Conservation (phyloP, 1,140 invertebrate species). For the Rhyzopertha dominica region DNA sequence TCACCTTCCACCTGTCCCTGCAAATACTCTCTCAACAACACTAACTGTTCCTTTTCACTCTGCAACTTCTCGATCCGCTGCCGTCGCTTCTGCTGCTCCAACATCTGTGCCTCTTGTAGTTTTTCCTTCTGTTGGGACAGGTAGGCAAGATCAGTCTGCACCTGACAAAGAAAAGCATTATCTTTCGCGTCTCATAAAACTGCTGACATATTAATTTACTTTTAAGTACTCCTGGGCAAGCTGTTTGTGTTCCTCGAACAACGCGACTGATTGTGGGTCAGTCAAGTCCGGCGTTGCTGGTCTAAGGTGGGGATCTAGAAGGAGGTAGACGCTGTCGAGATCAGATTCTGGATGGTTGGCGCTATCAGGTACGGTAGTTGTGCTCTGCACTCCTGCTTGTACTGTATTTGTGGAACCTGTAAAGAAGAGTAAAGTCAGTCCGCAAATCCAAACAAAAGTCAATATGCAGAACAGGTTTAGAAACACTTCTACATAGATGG, state of each 20-base stretch:
- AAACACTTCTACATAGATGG: no score
- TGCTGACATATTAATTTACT: constrained; percentile 46
- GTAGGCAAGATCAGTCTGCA: constrained; percentile 71
- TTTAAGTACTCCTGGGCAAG: constrained; percentile 70
- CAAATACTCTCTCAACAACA: constrained; percentile 30
- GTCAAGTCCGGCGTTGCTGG: constrained; percentile 74
- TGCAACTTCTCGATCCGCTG: constrained; percentile 57
- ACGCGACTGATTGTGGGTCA: constrained; percentile 70
- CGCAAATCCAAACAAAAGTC: no score
- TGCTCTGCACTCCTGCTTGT: constrained; percentile 28
- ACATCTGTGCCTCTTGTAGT: constrained; percentile 59
- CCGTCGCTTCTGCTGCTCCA: constrained; percentile 58
- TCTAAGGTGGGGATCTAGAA: constrained; percentile 71
- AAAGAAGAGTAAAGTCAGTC: constrained; percentile 17
- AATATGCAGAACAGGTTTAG: no score
- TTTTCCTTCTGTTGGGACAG: constrained; percentile 64
- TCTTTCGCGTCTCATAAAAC: no score
- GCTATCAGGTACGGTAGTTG: constrained; percentile 17
- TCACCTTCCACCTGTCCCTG: constrained; percentile 25
- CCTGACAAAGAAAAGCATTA: constrained; percentile 49
- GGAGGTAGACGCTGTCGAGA: constrained; percentile 65
- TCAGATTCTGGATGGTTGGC: constrained; percentile 48
- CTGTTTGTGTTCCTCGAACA: constrained; percentile 81
- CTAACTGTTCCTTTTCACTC: constrained; percentile 61
- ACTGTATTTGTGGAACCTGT: constrained; percentile 36